phyloP scores from a whole-genome alignment of 2,888 invertebrate species.

The Melanostoma mellinum region DNA sequence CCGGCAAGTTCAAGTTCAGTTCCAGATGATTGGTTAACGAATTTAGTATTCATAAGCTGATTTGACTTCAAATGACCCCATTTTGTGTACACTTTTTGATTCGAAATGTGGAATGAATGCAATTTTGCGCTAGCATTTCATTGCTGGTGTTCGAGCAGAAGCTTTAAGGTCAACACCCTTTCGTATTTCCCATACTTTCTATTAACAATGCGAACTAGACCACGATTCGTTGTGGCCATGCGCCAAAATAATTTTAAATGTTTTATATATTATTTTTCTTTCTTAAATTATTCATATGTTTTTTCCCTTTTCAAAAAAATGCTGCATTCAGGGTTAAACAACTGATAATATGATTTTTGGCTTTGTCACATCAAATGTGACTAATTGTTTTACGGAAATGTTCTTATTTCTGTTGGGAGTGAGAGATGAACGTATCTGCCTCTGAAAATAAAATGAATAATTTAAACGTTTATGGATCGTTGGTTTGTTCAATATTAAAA shows the following conservation, averaged over 20 bases:
- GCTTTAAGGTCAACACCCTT: neutral
- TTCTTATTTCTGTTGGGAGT: no score
- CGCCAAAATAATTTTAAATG: neutral
- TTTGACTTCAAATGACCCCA: constrained; percentile 16
- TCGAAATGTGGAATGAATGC: constrained; percentile 6
- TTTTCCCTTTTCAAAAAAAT: no score
- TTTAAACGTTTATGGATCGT: no score
- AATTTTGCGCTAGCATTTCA: no score
- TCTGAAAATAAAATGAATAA: no score
- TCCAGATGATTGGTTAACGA: constrained; percentile 17
- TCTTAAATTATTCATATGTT: neutral
- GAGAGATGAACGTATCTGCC: no score
- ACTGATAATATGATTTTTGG: no score
- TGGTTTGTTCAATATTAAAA: no score
- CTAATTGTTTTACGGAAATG: no score
- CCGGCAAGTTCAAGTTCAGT: constrained; percentile 35
- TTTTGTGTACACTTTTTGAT: constrained; percentile 2
- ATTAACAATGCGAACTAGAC: neutral
- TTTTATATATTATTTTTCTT: neutral
- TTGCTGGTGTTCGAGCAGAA: no score
- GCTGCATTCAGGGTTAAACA: neutral
- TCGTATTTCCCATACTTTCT: neutral
- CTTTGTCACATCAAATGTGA: no score
- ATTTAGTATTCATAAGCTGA: constrained; percentile 7
- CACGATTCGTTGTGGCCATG: neutral